Evolutionary conservation across 2,113 vertebrate species (phyloP).

Genomic region (Arvicanthis niloticus): DNA sequence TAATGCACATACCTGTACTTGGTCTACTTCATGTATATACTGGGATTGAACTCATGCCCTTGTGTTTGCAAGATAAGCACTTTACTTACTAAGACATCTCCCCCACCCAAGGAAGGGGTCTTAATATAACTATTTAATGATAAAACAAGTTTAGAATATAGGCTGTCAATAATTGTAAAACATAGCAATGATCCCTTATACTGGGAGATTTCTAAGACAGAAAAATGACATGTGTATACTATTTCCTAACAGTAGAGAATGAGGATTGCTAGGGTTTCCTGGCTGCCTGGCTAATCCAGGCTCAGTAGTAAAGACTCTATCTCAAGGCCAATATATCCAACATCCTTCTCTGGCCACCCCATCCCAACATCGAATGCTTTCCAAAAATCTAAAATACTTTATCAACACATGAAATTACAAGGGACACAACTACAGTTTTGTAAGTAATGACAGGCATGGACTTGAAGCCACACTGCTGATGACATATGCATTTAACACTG

Average conservation of each 20-base stretch:
- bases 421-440: background rate
- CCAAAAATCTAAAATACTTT: background rate
- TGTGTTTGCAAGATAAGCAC: background rate
- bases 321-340: background rate
- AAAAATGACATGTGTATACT: accelerated
- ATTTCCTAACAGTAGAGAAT: background rate
- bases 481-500: accelerated
- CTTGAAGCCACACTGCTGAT: background rate
- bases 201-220: background rate
- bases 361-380: background rate
- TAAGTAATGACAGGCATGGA: background rate
- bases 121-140: background rate
- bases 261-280: background rate
- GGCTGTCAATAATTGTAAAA: background rate
- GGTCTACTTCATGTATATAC: background rate
- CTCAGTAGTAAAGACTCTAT: no score
- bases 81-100: background rate
- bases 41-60: background rate
- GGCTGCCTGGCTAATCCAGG: background rate
- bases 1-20: background rate
- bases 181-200: background rate
- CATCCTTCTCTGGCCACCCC: no score
- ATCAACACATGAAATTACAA: background rate
- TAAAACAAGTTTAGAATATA: background rate
- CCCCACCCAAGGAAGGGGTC: no score